Evolutionary conservation across 2,113 vertebrate genomes (phyloP), one percentile per base, ranked within the genome.

Genomic region (Melierax canorus): DNA sequence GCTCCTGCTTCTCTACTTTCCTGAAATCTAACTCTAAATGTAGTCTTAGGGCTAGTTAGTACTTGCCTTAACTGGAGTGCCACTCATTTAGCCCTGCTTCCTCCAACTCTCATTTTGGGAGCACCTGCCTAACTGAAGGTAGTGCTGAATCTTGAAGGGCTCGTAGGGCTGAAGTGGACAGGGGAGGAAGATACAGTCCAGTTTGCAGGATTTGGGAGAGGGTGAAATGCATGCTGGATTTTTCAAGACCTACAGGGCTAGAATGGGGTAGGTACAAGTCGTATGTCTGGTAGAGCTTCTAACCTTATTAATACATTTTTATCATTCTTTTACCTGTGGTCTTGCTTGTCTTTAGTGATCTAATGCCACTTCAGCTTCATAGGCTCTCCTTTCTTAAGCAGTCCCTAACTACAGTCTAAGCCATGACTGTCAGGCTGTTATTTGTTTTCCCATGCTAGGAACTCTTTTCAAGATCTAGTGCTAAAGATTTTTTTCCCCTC

Each of bases 131-230:
- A 41, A 2, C n/a, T 11, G 27, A 38, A 62, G 29, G 48, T 6
- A 39, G 63, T 58, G 72, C 53, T 95, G 71, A 45, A 4, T 13
- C 58, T 53, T 15, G 50, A 27, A 82, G 64, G 27, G 38, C 43
- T 92, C 0, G 0, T 15, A 7, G n/a, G 56, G 29, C 15, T 88
- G 46, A 36, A 36, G 56, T 9, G 4, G 76, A 5, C 43, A 38
- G 79, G 51, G 51, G 36, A 67, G 64, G 30, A 64, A 50, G 39
- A 23, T 38, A 26, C 45, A 30, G 29, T 18, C 56, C 10, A 8
- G 26, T 59, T 10, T 89, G 21, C 36, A 74, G 36, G 26, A 7
- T 39, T 3, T 77, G 55, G 23, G 41, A 67, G 27, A 62, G 14
- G 14, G 17, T 41, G 16, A 43, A 48, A 41, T 1, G 8, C 1